phyloP scores from a whole-genome alignment of 2,797 vertebrate genomes.

The Cossypha niveicapilla region DNA sequence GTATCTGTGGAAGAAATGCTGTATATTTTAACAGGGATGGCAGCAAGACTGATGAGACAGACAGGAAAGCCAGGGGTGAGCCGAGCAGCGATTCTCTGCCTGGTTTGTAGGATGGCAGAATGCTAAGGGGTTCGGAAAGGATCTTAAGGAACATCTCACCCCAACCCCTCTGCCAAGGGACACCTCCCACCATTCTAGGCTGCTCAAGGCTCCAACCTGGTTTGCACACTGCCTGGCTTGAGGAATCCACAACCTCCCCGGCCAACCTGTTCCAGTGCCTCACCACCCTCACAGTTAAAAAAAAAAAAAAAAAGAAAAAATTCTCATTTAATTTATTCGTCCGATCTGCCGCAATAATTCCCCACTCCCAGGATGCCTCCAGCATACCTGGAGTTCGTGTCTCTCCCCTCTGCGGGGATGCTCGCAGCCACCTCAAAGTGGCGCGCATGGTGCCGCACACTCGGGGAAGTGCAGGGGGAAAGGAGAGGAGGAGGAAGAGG shows the following conservation, averaged over 20 bases:
- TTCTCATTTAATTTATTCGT: neutral
- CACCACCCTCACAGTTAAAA: too few species aligned
- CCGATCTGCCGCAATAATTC: neutral
- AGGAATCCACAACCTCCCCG: neutral
- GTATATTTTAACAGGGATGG: neutral
- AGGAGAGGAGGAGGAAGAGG: neutral
- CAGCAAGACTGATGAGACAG: neutral
- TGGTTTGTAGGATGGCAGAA: neutral
- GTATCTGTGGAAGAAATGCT: neutral
- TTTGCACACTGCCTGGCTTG: neutral
- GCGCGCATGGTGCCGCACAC: too few species aligned
- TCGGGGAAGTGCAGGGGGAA: too few species aligned
- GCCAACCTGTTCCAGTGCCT: neutral
- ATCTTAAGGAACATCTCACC: rapidly evolving
- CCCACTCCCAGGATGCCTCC: neutral
- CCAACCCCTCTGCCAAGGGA: neutral
- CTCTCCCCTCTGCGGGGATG: neutral
- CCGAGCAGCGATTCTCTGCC: neutral
- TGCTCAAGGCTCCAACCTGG: neutral
- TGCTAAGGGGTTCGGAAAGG: neutral
- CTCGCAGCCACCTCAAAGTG: neutral
- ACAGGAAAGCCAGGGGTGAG: neutral
- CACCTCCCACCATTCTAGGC: neutral
- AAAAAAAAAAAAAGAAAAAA: too few species aligned
- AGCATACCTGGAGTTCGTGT: neutral